Base-by-base conservation (phyloP, 2,113 vertebrate species). In the Smithornis capensis region DNA sequence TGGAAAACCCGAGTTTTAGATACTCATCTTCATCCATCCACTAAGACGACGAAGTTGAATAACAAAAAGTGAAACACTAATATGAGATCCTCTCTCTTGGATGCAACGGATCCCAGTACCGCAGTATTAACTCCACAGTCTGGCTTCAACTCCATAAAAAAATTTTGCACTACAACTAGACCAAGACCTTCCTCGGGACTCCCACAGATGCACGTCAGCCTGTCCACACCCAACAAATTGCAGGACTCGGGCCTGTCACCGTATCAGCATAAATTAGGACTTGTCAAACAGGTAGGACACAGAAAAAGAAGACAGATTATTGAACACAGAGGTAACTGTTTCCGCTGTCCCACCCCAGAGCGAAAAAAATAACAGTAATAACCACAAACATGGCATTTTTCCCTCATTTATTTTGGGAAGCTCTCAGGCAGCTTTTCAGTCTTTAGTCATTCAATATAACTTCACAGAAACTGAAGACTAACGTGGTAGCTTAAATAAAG, bases 401-500 rank as follows among this genome's bases (percentile, higher is more conserved):
- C 2, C 38, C 38, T 29, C 21, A 12, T 24, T 64, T 60, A n/a
- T 56, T 80, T 8, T 22, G 25, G 22, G 19, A 70, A 6, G 4
- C 33, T 81, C 74, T 49, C 42, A 6, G 53, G 1, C 37, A 12
- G 53, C 9, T 76, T 45, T 55, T 50, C 29, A 9, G 50, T 40
- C 80, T 40, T 38, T 10, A 37, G 35, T 59, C 45, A 49, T 2
- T 37, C 25, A 15, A 44, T n/a, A 8, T 12, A 95, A 96, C 77
- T 94, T 65, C 64, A 19, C n/a, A 14, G 15, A 22, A 77, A 31
- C 17, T 8, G 3, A 25, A 31, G 24, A 7, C 37, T 52, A 57
- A 19, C 2, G 14, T 4, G 44, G 21, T 0, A 24, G 23, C n/a
- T n/a, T n/a, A n/a, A n/a, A n/a, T n/a, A 19, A 38, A 29, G 19